Evolutionary conservation across 2,113 vertebrate species (phyloP).

Genomic region (Corythornis madagascariensis): DNA sequence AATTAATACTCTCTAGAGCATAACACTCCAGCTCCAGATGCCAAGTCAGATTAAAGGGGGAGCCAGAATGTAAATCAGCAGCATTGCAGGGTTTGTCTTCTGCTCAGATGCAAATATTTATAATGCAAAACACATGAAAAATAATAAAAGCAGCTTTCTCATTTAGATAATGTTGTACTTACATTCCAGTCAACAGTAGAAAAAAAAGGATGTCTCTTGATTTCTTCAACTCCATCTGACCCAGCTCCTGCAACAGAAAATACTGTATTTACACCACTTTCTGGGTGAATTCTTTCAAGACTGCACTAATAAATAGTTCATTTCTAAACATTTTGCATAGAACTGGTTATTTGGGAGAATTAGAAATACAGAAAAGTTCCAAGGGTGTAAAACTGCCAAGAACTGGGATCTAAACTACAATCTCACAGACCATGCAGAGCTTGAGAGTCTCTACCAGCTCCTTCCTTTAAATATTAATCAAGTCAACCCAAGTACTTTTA

Average conservation of each 20-base stretch:
- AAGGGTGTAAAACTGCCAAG: not conserved
- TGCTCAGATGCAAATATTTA: not conserved
- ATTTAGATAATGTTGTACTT: conserved; percentile 64
- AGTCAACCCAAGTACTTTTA: not conserved
- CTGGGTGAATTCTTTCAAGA: not conserved
- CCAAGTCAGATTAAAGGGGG: not conserved
- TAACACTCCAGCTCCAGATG: not conserved
- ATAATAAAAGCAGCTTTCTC: not conserved
- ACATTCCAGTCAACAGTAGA: conserved; percentile 98
- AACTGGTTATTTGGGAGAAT: not conserved
- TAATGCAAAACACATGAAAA: not conserved
- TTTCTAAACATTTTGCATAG: not conserved
- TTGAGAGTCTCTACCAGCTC: not conserved
- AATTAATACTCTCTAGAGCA: not conserved
- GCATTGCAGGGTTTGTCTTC: not conserved
- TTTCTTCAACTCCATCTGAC: conserved; percentile 96
- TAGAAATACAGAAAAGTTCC: not conserved
- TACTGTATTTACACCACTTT: not conserved
- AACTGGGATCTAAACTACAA: not conserved
- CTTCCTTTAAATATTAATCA: not conserved
- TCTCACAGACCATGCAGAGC: not conserved
- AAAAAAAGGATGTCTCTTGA: conserved; percentile 96
- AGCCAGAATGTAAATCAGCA: conserved; percentile 6
- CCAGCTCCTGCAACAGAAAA: conserved; percentile 83
- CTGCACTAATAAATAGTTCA: not conserved